Conservation (phyloP, 1,140 invertebrate genomes). For the Lepidurus packardi region DNA sequence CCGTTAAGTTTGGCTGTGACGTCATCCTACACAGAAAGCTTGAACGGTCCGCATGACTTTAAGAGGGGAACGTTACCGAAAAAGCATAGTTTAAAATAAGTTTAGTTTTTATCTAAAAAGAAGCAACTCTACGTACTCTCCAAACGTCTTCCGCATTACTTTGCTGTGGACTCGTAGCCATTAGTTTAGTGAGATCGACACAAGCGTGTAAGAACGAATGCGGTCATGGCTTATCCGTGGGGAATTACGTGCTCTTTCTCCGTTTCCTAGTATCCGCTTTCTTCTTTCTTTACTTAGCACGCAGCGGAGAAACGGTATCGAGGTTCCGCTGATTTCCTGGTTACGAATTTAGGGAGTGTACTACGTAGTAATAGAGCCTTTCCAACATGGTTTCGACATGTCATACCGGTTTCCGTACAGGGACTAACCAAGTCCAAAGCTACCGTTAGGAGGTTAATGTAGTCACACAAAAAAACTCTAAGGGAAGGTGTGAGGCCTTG, state of each 20-base stretch:
- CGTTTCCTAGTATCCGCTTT: background rate
- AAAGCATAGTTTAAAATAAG: background rate
- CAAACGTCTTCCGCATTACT: background rate
- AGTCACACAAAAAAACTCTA: background rate
- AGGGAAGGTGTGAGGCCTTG: background rate
- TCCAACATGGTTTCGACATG: background rate
- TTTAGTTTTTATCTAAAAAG: background rate
- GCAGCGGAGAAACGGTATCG: background rate
- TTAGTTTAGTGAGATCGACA: background rate
- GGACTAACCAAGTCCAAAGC: background rate
- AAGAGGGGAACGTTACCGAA: background rate
- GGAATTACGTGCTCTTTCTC: background rate
- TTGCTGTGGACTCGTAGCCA: background rate
- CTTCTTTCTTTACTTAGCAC: background rate
- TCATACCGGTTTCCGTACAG: background rate
- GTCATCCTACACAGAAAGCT: background rate
- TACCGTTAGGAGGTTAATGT: conserved; percentile 4
- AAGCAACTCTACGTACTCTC: background rate
- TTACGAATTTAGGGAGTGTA: conserved; percentile 5
- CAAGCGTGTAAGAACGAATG: background rate
- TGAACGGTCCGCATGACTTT: background rate
- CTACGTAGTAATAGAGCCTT: background rate
- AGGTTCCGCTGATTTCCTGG: background rate
- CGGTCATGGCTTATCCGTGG: background rate
- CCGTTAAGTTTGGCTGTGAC: background rate